Base-by-base conservation (phyloP, 2,113 vertebrate genomes). In the Crotalus helleri region DNA sequence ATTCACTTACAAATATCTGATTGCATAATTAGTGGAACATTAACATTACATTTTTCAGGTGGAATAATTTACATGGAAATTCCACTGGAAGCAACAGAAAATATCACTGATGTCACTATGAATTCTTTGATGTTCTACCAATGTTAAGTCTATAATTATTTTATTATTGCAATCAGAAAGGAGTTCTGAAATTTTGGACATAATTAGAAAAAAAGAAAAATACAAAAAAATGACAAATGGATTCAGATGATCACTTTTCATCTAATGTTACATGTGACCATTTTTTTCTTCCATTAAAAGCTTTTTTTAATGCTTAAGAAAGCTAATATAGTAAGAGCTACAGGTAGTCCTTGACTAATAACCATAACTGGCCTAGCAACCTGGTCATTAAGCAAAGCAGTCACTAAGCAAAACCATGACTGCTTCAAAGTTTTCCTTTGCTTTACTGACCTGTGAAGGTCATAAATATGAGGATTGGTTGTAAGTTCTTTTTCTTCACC, bases 141-240 rank as follows among this genome's bases (percentile, higher is more conserved):
- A 97, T 96, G 95, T 96, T 88, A 0, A 96, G 94, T 96, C 96
- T 97, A 91, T 96, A 96, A 96, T 88, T 97, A 96, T 93, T 95
- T 93, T 94, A 96, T 90, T 44, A 74, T 55, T 94, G 95, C 91
- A 95, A 94, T 92, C 94, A n/a, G 90, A 93, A 94, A 93, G 93
- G 96, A 96, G 94, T 97, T 97, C 97, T 95, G 96, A 96, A 96
- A 97, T 94, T 96, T 96, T 97, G 96, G 96, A 93, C 92, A 95
- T 96, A 96, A 98, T 97, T 93, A 97, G 96, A 96, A 29, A 93
- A 95, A 95, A 95, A 95, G 95, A 95, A 96, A 95, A 97, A 95
- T 94, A 95, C 97, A 96, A 69, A 69, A 49, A 94, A 95, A 94
- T 44, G 46, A 46, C 13, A 39, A 58, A 57, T 64, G n/a, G 92